Percentiles rank a stretch among this genome's conserved stretches.
phyloP scores from a whole-genome alignment of 2,113 vertebrate species.

The Fukomys damarensis region DNA sequence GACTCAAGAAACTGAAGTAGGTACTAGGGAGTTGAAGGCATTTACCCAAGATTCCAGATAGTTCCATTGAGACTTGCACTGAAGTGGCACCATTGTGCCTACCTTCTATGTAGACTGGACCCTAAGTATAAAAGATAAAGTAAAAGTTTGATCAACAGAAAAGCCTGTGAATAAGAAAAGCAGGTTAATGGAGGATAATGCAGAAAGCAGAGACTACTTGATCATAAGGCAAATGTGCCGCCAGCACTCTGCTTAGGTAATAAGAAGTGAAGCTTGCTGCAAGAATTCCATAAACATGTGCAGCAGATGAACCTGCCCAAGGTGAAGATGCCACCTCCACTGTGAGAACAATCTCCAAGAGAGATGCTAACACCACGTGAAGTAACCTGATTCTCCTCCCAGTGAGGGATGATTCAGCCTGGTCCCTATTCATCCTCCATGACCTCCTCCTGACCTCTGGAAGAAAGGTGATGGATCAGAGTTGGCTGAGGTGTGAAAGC shows the following conservation, averaged over 20 bases:
- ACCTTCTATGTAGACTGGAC: background rate
- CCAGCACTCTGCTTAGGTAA: background rate
- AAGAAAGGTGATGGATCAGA: background rate
- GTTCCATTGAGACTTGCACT: slow-evolving; percentile 11
- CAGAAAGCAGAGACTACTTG: background rate
- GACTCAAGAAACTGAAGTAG: slow-evolving; percentile 59
- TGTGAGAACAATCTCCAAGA: slow-evolving; percentile 12
- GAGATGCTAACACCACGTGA: background rate
- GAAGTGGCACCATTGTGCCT: background rate
- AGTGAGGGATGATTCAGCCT: slow-evolving; percentile 39
- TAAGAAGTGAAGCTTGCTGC: background rate
- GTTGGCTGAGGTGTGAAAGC: background rate
- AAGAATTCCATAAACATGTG: background rate
- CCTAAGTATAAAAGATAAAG: background rate
- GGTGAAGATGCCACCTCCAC: background rate
- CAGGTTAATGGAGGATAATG: background rate
- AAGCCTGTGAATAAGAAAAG: background rate
- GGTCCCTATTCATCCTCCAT: fast-evolving
- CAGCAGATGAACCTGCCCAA: background rate
- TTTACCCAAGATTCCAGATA: background rate
- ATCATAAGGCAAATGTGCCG: background rate
- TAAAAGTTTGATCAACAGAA: background rate
- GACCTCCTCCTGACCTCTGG: background rate
- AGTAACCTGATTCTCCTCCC: background rate
- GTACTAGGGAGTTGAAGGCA: background rate